Base-by-base conservation (phyloP, 2,113 vertebrate species). In the Accipiter virgatus region DNA sequence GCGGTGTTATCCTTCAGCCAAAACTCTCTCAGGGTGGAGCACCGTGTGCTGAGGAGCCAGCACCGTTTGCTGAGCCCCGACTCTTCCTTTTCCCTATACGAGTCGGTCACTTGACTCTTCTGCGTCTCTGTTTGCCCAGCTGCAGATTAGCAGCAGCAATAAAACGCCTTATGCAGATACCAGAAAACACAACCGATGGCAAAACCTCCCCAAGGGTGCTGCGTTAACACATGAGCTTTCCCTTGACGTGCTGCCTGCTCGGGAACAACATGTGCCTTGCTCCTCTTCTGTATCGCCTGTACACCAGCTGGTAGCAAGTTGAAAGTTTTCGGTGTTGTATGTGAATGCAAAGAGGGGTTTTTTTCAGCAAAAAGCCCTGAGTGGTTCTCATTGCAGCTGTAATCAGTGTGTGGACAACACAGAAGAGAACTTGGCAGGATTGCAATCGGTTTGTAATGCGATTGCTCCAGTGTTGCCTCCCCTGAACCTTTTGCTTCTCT, bases 191-290 rank as follows among this genome's bases (percentile, higher is more conserved):
- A 31, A 15, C 20, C 27, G 50, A 21, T 25, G 50, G 75, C 80
- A 92, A 78, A 67, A 40, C 10, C n/a, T 53, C 68, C 55, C 63
- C 42, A 11, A 4, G 47, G 59, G 27, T 4, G 55, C 34, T 65
- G 67, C 16, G 16, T 53, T 70, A 40, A 38, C 65, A 58, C 47
- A 9, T 0, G 65, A 91, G 73, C 42, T 81, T 42, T 84, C 47
- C 25, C 16, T 70, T 50, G 21, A 16, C n/a, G 2, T 13, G 22
- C 31, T 88, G 66, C 38, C 56, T 65, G n/a, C 83, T 77, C 18
- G 29, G 65, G 56, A 62, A 1, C 0, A 2, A 58, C 59, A 52
- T 0, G 0, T 21, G 47, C 65, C 66, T 62, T 27, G 7, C 23
- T 73, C 32, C 20, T 65, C 48, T 70, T 45, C 32, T 19, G 13